These are phyloP conservation scores for Sebastes umbrosus DNA, from an alignment of 2,797 vertebrate species.

Conservation along the genomic window DNA sequence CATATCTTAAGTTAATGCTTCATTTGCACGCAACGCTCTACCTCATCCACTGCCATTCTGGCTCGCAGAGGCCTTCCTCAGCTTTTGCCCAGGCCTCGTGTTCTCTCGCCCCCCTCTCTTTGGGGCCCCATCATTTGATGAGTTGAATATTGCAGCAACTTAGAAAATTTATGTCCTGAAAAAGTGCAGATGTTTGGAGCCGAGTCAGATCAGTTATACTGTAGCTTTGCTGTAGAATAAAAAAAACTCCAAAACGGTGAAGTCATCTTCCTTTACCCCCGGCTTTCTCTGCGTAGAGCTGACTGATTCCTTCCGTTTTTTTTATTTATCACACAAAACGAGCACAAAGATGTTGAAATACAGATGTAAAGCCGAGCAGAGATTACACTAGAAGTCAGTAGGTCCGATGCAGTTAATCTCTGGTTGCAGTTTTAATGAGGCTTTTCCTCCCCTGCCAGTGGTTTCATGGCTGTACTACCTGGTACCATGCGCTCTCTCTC, in stretches of 20 bases:
- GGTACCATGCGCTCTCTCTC: conserved; percentile 73
- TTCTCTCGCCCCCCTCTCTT: conserved; percentile 49
- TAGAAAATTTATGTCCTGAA: conserved; percentile 67
- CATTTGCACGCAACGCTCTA: conserved; percentile 77
- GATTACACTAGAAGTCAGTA: conserved; percentile 37
- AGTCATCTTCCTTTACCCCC: conserved; percentile 32
- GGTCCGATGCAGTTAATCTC: conserved; percentile 56
- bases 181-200: conserved; percentile 76
- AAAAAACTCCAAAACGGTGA: conserved; percentile 34
- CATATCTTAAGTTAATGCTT: conserved; percentile 75
- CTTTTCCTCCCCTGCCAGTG: conserved; percentile 56
- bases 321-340: conserved; percentile 39
- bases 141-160: conserved; percentile 69
- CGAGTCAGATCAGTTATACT: conserved; percentile 55
- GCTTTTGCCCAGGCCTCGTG: conserved; percentile 51
- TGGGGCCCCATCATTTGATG: conserved; percentile 64
- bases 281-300: background rate
- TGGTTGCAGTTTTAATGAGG: conserved; percentile 64
- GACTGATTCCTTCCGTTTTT: conserved; percentile 44
- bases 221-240: conserved; percentile 51
- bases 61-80: conserved; percentile 54
- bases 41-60: conserved; percentile 69
- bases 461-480: conserved; percentile 73
- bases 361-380: background rate
- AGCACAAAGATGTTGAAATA: conserved; percentile 5